Percentiles rank a stretch among this genome's conserved stretches.
phyloP scores from a whole-genome alignment of 2,113 vertebrate species.

The Nannospalax galili region DNA sequence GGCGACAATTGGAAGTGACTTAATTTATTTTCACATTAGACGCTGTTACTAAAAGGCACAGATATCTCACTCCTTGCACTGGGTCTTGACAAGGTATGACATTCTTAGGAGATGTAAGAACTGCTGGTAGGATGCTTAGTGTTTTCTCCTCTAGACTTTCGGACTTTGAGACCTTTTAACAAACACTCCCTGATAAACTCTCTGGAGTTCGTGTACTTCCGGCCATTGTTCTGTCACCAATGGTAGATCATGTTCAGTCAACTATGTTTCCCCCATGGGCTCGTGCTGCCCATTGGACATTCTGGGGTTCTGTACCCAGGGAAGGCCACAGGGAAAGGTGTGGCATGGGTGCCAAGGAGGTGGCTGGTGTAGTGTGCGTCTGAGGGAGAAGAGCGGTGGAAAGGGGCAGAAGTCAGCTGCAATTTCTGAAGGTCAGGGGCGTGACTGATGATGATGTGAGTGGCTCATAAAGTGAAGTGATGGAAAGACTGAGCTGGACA shows the following conservation, averaged over 20 bases:
- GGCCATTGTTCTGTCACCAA: not conserved
- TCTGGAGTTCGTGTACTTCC: not conserved
- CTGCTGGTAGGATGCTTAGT: slow-evolving; percentile 74
- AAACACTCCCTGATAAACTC: not conserved
- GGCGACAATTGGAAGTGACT: slow-evolving; percentile 76
- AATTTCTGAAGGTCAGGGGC: slow-evolving; percentile 26
- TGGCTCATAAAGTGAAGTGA: slow-evolving; percentile 18
- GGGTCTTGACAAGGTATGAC: slow-evolving; percentile 74
- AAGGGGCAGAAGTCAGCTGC: not conserved
- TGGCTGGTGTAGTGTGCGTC: not conserved
- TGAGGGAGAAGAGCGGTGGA: slow-evolving; percentile 53
- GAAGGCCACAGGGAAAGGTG: not conserved
- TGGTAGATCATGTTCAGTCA: not conserved
- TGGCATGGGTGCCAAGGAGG: not conserved
- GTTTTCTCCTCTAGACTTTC: not conserved
- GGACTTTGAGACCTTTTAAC: not conserved
- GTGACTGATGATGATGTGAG: not conserved
- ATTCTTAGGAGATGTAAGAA: slow-evolving; percentile 62
- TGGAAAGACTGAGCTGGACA: not conserved
- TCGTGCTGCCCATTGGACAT: not conserved
- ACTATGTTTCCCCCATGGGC: not conserved
- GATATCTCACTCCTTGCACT: slow-evolving; percentile 71
- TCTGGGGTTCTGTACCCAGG: not conserved
- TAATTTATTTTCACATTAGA: slow-evolving; percentile 63
- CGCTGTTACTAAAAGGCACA: slow-evolving; percentile 82